Base-by-base conservation (phyloP, 1,140 invertebrate genomes). In the Steinernema khuongi region DNA sequence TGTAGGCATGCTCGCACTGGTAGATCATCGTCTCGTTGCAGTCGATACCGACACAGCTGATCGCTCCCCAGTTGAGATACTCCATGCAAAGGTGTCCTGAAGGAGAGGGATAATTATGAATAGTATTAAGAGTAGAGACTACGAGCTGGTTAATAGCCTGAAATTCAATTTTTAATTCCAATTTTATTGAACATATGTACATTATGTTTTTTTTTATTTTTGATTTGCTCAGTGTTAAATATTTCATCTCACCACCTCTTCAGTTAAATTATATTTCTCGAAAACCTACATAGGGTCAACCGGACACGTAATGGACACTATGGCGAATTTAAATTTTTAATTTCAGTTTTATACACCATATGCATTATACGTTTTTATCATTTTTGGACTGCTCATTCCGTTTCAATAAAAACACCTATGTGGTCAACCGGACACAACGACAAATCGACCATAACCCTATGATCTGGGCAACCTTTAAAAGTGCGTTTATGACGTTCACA, bases 11-110 rank as follows among this genome's bases (percentile, higher is more conserved):
- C 50, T 60, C 50, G 50, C 50, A 60, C 22, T 60, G 50, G 26
- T 60, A 60, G 50, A 60, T 60, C 50, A 60, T 60, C 50, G 4
- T 14, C 11, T 60, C 50, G 7, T 14, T n/a, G 19, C 14, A 60
- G 50, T 60, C 50, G 22, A 60, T 60, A 22, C 50, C 50, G 2
- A 60, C 50, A 26, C 50, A 60, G 50, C 50, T 60, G 19, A 60
- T 60, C 50, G 50, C 50, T 17, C 50, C 50, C 50, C 50, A 60
- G 11, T 60, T 60, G 14, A 60, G 19, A 60, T 60, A 60, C 22
- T 60, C 50, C 50, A 60, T 60, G 19, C 50, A 60, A 22, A 60
- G 50, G 19, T 60, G 50, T 60, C 50, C 50, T 60, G 19, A 60
- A 60, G n/a, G 7, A 11, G 7, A 41, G n/a, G 7, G 50, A 7